Conservation (phyloP, 2,797 vertebrate species). For the Triplophysa bombifrons region DNA sequence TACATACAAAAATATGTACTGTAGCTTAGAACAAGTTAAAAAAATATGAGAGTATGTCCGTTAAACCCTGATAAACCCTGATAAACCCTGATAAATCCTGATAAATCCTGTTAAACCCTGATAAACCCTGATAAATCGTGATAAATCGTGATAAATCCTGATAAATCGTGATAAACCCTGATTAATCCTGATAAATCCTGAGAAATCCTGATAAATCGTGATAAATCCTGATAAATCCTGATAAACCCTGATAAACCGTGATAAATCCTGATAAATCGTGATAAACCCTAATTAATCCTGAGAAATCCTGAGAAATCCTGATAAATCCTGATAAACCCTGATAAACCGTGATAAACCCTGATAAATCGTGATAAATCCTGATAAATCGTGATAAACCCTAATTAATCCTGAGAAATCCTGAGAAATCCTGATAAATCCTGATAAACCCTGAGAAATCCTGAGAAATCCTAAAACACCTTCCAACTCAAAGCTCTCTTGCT, state of each 20-base stretch:
- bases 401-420: too few relatives aligned
- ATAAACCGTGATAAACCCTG: neutral
- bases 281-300: neutral
- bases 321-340: neutral
- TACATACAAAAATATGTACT: too few relatives aligned
- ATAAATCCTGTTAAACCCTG: neutral
- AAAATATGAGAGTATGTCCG: neutral
- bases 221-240: neutral
- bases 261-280: neutral
- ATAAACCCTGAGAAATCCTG: neutral
- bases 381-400: too few relatives aligned
- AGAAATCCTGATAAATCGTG: neutral
- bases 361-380: too few relatives aligned
- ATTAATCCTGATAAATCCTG: neutral
- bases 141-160: neutral
- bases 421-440: neutral
- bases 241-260: neutral
- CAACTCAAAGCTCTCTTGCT: slow-evolving; percentile 52
- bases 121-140: neutral
- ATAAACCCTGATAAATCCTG: neutral
- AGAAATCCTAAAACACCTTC: slow-evolving; percentile 31
- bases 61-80: neutral
- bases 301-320: neutral
- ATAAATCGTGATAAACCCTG: neutral
- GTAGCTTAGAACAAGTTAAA: neutral